Conservation (phyloP, 2,113 vertebrate species). For the Suncus etruscus region DNA sequence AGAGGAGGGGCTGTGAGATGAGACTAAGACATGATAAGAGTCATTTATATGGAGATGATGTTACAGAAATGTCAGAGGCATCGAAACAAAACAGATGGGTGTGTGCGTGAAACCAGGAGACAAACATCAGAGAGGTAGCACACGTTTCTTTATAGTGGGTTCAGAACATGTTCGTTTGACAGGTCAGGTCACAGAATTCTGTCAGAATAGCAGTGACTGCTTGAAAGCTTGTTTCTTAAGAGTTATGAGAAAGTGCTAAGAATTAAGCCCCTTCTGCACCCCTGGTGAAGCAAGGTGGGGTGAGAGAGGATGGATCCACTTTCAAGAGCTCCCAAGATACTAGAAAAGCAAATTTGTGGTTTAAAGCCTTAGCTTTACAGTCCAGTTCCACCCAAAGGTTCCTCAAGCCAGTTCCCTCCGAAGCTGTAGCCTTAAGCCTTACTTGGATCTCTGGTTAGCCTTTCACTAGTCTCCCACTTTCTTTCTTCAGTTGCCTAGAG, state of each 20-base stretch:
- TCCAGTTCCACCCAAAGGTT: fast-evolving
- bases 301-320: background rate
- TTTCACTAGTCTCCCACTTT: background rate
- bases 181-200: background rate
- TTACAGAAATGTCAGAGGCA: background rate
- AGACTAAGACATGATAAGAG: background rate
- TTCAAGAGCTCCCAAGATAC: background rate
- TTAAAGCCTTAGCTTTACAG: background rate
- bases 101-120: background rate
- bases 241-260: background rate
- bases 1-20: background rate
- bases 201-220: background rate
- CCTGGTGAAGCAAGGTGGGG: background rate
- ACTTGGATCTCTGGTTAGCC: background rate
- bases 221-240: background rate
- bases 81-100: background rate
- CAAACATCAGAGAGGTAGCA: background rate
- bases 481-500: background rate
- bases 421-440: background rate
- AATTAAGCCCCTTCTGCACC: background rate
- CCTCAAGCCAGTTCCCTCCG: background rate
- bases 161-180: background rate
- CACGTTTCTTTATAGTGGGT: background rate
- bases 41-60: background rate
- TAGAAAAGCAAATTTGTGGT: background rate